Evolutionary conservation across 1,140 invertebrate species (phyloP).

Genomic region (Drosophila lowei): DNA sequence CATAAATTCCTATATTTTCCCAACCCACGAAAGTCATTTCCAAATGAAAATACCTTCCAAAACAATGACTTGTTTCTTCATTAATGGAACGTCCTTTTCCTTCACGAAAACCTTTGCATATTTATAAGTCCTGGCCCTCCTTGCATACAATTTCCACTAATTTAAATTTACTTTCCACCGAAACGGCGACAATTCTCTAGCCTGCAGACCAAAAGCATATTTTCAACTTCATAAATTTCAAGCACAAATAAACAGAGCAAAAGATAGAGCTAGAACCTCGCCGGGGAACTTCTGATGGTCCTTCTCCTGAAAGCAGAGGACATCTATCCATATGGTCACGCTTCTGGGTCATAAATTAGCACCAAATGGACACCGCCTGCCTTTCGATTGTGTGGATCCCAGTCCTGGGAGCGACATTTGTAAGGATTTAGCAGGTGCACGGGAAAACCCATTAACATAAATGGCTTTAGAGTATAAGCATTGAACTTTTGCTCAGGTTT

Average conservation of each 20-base stretch:
- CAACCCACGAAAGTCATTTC: background rate
- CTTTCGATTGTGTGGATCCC: conserved; percentile 9
- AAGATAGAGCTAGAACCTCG: background rate
- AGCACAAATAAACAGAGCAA: conserved; percentile 14
- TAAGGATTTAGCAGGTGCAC: conserved; percentile 50
- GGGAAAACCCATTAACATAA: conserved; percentile 46
- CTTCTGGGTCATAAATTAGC: conserved; percentile 66
- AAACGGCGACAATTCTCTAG: conserved; percentile 35
- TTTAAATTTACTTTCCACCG: conserved; percentile 49
- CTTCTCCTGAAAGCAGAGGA: conserved; percentile 21
- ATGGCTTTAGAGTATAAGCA: conserved; percentile 37
- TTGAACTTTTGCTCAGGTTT: no score
- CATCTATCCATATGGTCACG: conserved; percentile 69
- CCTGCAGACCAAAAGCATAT: conserved; percentile 42
- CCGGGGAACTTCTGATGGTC: conserved; percentile 2
- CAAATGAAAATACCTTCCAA: conserved; percentile 5
- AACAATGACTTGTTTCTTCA: conserved; percentile 49
- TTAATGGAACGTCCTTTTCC: conserved; percentile 51
- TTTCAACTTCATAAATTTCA: conserved; percentile 50
- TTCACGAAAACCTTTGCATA: conserved; percentile 56
- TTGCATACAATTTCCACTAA: conserved; percentile 59
- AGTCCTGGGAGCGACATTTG: conserved; percentile 26
- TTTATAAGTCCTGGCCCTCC: conserved; percentile 44
- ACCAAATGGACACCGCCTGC: conserved; percentile 39
- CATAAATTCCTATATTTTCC: background rate